Evolutionary conservation across 1,140 invertebrate genomes (phyloP).

Genomic region (Capitella teleta): DNA sequence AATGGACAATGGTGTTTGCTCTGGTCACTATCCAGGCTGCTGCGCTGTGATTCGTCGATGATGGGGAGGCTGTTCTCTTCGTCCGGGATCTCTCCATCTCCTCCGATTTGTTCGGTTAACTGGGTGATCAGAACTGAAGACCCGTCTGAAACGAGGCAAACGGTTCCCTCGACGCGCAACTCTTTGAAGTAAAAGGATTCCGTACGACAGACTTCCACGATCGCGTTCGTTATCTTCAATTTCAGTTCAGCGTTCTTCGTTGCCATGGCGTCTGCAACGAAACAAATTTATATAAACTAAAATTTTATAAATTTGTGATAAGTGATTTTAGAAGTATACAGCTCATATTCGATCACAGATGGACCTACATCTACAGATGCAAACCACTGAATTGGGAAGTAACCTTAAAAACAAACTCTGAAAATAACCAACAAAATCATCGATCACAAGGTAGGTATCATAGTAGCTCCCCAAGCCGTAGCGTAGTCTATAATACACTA

Average conservation of each 20-base stretch:
- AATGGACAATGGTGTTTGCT: conserved; percentile 13
- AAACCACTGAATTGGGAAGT: too few relatives aligned
- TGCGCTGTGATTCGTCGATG: background rate
- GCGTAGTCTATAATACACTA: too few relatives aligned
- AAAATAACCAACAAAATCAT: too few relatives aligned
- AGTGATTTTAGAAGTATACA: too few relatives aligned
- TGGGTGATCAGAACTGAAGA: conserved; percentile 11
- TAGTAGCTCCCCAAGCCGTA: too few relatives aligned
- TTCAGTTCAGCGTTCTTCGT: conserved; percentile 5
- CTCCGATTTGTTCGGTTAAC: conserved; percentile 12
- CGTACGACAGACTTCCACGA: conserved; percentile 11
- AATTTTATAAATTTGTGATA: too few relatives aligned
- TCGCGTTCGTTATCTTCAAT: conserved; percentile 8
- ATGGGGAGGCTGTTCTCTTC: background rate
- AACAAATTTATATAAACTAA: too few relatives aligned
- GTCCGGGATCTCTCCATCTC: background rate
- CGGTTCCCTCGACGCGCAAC: conserved; percentile 12
- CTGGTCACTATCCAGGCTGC: too few relatives aligned
- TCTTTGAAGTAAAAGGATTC: conserved; percentile 13
- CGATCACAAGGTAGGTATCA: too few relatives aligned
- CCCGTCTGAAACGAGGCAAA: conserved; percentile 12
- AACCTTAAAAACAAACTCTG: too few relatives aligned
- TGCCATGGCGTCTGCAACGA: background rate
- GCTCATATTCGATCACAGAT: too few relatives aligned
- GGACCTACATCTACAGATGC: too few relatives aligned